Percentiles rank a stretch among this genome's conserved stretches.
Conservation (phyloP, 2,797 vertebrate species). For the Brachymystax lenok region DNA sequence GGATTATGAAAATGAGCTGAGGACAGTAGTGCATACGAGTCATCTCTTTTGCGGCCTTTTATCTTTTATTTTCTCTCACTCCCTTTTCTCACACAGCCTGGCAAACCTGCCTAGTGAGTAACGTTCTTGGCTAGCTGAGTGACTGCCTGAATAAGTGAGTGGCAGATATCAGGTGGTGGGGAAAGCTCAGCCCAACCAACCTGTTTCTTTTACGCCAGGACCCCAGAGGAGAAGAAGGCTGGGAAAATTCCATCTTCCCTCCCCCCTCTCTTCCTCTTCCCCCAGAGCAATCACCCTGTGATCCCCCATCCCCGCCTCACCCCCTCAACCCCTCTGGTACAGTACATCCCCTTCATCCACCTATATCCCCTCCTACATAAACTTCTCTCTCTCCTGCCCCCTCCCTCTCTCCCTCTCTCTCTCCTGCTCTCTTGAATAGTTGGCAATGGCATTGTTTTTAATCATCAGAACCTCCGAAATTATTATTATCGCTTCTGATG, state of each 20-base stretch:
- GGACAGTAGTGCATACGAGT: constrained; percentile 49
- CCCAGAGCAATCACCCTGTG: constrained; percentile 46
- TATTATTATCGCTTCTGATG: constrained; percentile 88
- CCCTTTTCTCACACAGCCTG: constrained; percentile 40
- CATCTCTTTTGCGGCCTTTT: constrained; percentile 60
- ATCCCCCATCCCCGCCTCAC: constrained; percentile 3
- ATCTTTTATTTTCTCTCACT: constrained; percentile 33
- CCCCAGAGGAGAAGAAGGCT: constrained; percentile 46
- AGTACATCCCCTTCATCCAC: constrained; percentile 40
- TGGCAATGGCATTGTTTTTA: constrained; percentile 88
- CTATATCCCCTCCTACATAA: constrained; percentile 60
- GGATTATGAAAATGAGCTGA: constrained; percentile 34
- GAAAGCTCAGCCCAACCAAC: constrained; percentile 56
- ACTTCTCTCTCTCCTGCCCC: constrained; percentile 59
- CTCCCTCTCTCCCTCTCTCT: constrained; percentile 32
- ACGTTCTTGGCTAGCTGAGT: constrained; percentile 52
- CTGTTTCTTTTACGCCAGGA: constrained; percentile 54
- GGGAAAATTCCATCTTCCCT: constrained; percentile 58
- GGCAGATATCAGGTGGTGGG: constrained; percentile 36
- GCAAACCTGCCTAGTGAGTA: constrained; percentile 63
- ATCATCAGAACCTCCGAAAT: constrained; percentile 88
- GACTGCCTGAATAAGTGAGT: constrained; percentile 33
- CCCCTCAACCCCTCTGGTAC: constrained; percentile 15
- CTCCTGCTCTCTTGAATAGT: constrained; percentile 42
- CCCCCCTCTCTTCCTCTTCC: constrained; percentile 3